phyloP scores from a whole-genome alignment of 2,888 invertebrate species.

The Papilio protenor region DNA sequence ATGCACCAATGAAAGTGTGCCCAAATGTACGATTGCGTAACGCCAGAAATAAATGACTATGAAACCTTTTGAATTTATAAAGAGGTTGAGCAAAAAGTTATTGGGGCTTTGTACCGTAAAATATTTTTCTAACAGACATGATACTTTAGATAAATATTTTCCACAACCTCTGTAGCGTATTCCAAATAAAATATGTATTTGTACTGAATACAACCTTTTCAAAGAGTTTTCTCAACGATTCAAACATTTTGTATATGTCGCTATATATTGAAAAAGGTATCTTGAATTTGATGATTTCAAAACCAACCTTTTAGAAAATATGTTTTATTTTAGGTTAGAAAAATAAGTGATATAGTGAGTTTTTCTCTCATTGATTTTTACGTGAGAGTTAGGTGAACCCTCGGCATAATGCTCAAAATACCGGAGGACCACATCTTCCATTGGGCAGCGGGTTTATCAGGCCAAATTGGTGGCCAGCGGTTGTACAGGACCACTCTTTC shows the following conservation, averaged over 20 bases:
- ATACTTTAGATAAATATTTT: slow-evolving; percentile 23
- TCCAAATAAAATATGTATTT: slow-evolving; percentile 37
- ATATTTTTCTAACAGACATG: slow-evolving; percentile 12
- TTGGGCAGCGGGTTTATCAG: no score
- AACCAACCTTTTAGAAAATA: neutral
- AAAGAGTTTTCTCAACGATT: slow-evolving; percentile 1
- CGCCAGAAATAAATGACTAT: neutral
- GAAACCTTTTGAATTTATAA: slow-evolving; percentile 15
- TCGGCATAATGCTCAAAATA: no score
- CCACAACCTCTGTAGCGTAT: slow-evolving; percentile 28
- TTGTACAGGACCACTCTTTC: no score
- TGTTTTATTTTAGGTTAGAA: no score
- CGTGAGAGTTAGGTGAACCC: no score
- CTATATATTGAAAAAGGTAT: neutral
- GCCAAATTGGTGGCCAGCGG: no score
- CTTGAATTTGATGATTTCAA: neutral
- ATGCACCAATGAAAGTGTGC: neutral
- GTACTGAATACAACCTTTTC: slow-evolving; percentile 32
- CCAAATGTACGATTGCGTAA: neutral
- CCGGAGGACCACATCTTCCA: no score
- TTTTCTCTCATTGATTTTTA: neutral
- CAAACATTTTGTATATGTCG: neutral
- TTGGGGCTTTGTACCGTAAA: slow-evolving; percentile 15
- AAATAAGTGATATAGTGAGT: no score
- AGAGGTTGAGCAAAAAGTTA: slow-evolving; percentile 13